These are phyloP conservation scores for Machaerirhynchus nigripectus DNA, from an alignment of 2,113 vertebrate genomes.

Conservation along the genomic window DNA sequence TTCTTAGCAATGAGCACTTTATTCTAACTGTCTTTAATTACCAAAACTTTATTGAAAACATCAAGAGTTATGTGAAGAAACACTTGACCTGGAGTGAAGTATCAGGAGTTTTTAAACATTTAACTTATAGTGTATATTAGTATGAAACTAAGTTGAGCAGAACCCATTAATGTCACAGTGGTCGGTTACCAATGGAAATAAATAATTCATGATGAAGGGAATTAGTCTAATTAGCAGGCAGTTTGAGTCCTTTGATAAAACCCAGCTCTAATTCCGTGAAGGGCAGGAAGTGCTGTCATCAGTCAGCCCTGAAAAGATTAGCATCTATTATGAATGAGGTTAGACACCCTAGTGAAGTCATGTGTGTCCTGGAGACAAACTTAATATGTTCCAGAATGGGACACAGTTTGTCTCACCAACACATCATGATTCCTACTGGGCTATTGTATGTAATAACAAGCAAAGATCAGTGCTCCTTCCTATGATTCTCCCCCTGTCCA, in stretches of 20 bases:
- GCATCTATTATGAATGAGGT: conserved; percentile 97
- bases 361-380: conserved; percentile 97
- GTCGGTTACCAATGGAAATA: conserved; percentile 97
- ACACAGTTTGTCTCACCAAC: conserved; percentile 86
- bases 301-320: conserved; percentile 98
- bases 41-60: conserved; percentile 54
- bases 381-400: conserved; percentile 93
- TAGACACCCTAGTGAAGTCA: conserved; percentile 91
- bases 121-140: conserved; percentile 85
- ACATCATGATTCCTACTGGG: conserved; percentile 82
- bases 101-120: conserved; percentile 78
- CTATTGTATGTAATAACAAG: conserved; percentile 88
- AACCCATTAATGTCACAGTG: conserved; percentile 94
- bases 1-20: neutral
- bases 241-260: conserved; percentile 98
- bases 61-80: conserved; percentile 60
- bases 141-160: conserved; percentile 88
- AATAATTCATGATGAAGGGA: conserved; percentile 98
- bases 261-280: conserved; percentile 92
- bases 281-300: conserved; percentile 96
- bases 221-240: conserved; percentile 99
- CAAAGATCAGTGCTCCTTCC: conserved; percentile 72
- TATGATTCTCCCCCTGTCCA: conserved; percentile 81
- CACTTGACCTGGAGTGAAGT: conserved; percentile 73
- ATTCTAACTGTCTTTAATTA: neutral